A percentile compares a stretch with the other conserved stretches of the same genome.
Conservation (phyloP, 2,888 invertebrate genomes). For the Rapana venosa region DNA sequence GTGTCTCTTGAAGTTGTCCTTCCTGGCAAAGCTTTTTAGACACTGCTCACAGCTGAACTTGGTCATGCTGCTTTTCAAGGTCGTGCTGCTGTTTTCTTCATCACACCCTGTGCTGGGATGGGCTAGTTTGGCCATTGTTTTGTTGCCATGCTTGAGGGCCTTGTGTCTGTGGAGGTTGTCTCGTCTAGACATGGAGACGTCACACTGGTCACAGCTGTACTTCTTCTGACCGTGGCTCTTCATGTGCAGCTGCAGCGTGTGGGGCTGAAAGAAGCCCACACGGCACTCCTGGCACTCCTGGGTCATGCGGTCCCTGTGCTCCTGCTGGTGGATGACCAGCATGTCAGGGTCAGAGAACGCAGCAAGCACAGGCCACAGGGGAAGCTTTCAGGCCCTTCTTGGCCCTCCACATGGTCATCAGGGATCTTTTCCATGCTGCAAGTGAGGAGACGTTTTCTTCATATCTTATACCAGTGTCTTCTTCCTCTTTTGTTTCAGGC, state of each 20-base stretch:
- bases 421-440: too few species aligned
- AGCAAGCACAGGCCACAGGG: background rate
- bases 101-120: too few species aligned
- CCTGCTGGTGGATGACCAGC: constrained; percentile 11
- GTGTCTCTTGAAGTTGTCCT: constrained; percentile 5
- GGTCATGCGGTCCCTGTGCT: background rate
- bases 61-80: background rate
- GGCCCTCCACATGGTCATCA: too few species aligned
- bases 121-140: too few species aligned
- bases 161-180: constrained; percentile 17
- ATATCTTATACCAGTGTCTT: too few species aligned
- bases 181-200: background rate
- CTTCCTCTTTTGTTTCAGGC: too few species aligned
- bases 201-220: constrained; percentile 16
- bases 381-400: too few species aligned
- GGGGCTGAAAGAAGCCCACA: background rate
- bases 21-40: background rate
- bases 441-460: too few species aligned
- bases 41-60: background rate
- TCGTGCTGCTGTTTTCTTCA: background rate
- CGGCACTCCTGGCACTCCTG: constrained; percentile 4
- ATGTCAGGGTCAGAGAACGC: background rate
- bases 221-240: background rate
- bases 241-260: background rate
- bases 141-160: background rate